Conservation (phyloP, 2,113 vertebrate genomes). For the Entomyzon cyanotis region DNA sequence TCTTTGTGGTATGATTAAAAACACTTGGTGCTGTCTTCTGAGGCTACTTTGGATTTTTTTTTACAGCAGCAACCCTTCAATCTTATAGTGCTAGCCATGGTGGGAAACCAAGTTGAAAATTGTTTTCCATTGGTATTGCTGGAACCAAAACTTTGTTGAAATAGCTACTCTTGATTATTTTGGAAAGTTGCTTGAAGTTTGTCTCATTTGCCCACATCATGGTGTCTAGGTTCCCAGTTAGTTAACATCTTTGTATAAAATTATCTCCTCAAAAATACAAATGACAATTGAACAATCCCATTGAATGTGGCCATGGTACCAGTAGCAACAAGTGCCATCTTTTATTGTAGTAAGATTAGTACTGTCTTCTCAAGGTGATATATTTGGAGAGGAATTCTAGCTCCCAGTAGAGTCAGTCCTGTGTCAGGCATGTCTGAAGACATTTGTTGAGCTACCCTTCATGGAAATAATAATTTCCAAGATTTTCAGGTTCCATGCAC, state of each 20-base stretch:
- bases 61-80: background rate
- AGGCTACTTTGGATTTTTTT: background rate
- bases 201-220: background rate
- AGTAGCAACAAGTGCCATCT: background rate
- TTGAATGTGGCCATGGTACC: background rate
- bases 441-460: background rate
- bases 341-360: background rate
- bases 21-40: background rate
- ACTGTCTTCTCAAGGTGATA: background rate
- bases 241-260: background rate
- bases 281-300: background rate
- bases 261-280: background rate
- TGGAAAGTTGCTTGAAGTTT: background rate
- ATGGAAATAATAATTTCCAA: background rate
- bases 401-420: background rate
- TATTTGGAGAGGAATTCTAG: background rate
- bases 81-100: background rate
- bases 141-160: background rate
- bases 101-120: background rate
- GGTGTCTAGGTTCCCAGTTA: background rate
- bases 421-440: background rate
- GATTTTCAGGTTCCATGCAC: background rate
- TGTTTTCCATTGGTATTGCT: background rate
- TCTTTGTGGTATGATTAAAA: background rate
- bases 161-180: background rate